phyloP scores from a whole-genome alignment of 2,888 invertebrate species.

The Sinelater perroti region DNA sequence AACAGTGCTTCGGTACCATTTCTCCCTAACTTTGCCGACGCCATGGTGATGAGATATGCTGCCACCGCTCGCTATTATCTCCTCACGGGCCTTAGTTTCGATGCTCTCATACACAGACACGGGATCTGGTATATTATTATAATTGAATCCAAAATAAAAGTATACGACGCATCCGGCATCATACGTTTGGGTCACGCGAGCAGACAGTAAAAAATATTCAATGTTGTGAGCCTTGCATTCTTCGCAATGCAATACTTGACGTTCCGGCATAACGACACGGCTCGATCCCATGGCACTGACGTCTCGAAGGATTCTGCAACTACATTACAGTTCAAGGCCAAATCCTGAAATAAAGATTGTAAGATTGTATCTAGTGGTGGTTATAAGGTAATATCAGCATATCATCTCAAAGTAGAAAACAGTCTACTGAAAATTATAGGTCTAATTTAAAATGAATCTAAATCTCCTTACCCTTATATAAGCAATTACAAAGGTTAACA shows the following conservation, averaged over 20 bases:
- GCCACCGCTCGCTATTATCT: constrained; percentile 89
- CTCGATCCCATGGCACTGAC: constrained; percentile 96
- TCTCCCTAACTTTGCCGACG: constrained; percentile 89
- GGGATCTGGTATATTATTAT: constrained; percentile 78
- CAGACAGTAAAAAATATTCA: constrained; percentile 73
- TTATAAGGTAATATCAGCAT: neutral
- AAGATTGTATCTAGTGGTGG: neutral
- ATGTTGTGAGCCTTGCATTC: constrained; percentile 72
- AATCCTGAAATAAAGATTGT: constrained; percentile 75
- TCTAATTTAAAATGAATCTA: neutral
- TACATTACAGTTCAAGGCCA: constrained; percentile 86
- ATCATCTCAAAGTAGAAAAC: no score
- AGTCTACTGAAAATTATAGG: constrained; percentile 32
- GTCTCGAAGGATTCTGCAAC: constrained; percentile 99
- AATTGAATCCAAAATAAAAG: constrained; percentile 59
- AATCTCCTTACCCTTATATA: constrained; percentile 83
- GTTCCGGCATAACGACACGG: constrained; percentile 83
- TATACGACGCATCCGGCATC: constrained; percentile 98
- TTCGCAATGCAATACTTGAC: constrained; percentile 81
- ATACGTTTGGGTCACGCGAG: constrained; percentile 94
- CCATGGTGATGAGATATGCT: constrained; percentile 98
- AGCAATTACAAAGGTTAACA: constrained; percentile 97
- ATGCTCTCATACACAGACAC: constrained; percentile 84
- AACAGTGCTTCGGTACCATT: constrained; percentile 87
- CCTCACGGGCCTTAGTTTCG: constrained; percentile 88